Base-by-base conservation (phyloP, 2,888 invertebrate genomes). In the Agonopterix subpropinquella region DNA sequence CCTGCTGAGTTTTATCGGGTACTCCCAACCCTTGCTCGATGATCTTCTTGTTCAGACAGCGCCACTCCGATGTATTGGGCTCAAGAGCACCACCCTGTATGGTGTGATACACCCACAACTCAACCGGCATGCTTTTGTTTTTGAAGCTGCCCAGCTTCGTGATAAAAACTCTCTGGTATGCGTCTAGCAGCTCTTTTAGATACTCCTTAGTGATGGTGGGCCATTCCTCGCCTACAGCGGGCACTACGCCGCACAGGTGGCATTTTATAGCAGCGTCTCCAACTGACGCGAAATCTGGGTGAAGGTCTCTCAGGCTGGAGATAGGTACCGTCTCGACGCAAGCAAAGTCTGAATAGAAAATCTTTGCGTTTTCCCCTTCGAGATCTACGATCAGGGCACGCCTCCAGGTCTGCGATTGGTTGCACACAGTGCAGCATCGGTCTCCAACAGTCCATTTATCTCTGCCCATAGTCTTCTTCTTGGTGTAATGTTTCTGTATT, bases 271-370 rank as follows among this genome's bases (percentile, higher is more conserved):
- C 91, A 0, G 91, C 91, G 51, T 91, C 90, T 0, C 90, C 89
- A 1, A 90, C 72, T 0, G 73, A 68, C 7, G 73, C 65, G 54
- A 93, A 92, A 8, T 86, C 72, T 0, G 77, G 61, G 9, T 86
- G 68, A 4, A 94, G 77, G 1, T 83, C 76, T 46, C 84, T 90
- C 11, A 95, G 70, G 44, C 82, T 70, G 1, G 77, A 64, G 0
- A 65, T 47, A 0, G 74, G 67, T 10, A 92, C 81, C 1, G 77
- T 79, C 55, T 91, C 90, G 2, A 85, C 77, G 44, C 80, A 78
- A 0, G 92, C 92, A 54, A 91, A 90, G 64, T 96, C 96, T 11
- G 91, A 89, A 42, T 94, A 87, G 53, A 91, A 92, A 0, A 96
- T 90, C 53, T 83, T 81, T 1, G 77, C 82, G 9, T 73, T 69